phyloP scores from a whole-genome alignment of 1,140 invertebrate species.

The Leptonema lineaticorne region DNA sequence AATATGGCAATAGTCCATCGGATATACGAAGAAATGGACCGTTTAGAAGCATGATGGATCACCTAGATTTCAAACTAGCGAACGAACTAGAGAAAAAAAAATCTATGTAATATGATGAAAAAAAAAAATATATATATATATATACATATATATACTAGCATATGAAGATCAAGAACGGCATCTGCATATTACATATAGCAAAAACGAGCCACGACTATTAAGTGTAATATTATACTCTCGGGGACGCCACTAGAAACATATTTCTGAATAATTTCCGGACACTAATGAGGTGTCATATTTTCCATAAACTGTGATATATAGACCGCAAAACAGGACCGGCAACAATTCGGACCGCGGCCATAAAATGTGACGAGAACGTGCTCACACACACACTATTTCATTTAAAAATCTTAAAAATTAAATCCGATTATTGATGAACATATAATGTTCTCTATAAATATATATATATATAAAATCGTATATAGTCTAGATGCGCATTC shows the following conservation, averaged over 20 bases:
- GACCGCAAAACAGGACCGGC: conserved; percentile 12
- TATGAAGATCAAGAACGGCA: too few relatives aligned
- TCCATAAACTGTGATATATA: conserved; percentile 29
- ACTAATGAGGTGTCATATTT: conserved; percentile 28
- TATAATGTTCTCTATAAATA: not conserved
- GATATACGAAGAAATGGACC: conserved; percentile 18
- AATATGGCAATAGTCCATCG: conserved; percentile 18
- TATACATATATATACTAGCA: too few relatives aligned
- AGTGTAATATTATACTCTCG: conserved; percentile 24
- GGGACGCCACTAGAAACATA: conserved; percentile 15
- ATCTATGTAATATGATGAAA: too few relatives aligned
- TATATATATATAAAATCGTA: not conserved
- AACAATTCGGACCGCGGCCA: conserved; percentile 5
- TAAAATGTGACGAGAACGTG: conserved; percentile 8
- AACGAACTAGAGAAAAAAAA: too few relatives aligned
- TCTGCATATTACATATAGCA: conserved; percentile 13
- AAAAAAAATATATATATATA: too few relatives aligned
- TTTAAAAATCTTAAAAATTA: too few relatives aligned
- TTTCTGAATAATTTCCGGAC: conserved; percentile 27
- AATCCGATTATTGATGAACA: not conserved
- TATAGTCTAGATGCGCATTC: too few relatives aligned
- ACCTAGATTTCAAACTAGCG: not conserved
- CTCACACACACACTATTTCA: too few relatives aligned
- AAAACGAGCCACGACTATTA: conserved; percentile 19
- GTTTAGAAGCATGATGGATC: conserved; percentile 22